Conservation (phyloP, 2,113 vertebrate genomes). For the Notarius lentiginosus region DNA sequence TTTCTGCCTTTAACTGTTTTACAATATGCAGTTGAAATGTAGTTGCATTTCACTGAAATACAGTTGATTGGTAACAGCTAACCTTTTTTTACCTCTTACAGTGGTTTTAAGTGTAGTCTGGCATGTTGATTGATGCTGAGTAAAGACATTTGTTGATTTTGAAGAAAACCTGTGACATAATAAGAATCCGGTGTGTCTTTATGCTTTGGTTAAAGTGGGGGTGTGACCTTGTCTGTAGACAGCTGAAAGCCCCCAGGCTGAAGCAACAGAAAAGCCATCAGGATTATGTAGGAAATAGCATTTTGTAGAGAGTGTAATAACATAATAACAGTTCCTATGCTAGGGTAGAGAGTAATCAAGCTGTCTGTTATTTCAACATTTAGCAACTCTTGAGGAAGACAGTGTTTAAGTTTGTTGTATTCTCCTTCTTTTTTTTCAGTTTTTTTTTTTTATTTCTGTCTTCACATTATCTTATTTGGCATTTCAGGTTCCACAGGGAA, state of each 20-base stretch:
- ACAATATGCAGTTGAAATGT: neutral
- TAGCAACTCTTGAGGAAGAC: neutral
- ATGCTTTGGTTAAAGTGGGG: slow-evolving; percentile 1
- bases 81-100: neutral
- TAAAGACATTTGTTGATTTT: neutral
- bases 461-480: neutral
- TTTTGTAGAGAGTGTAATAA: neutral
- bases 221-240: neutral
- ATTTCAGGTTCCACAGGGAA: neutral
- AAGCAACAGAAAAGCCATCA: neutral
- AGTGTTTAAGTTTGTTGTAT: neutral
- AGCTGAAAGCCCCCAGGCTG: neutral
- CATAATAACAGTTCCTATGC: neutral
- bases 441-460: neutral
- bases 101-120: neutral
- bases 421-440: neutral
- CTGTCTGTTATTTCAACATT: slow-evolving; percentile 10
- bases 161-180: neutral
- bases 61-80: neutral
- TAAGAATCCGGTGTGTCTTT: neutral
- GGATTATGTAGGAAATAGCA: neutral
- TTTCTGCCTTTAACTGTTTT: neutral
- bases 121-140: neutral
- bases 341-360: neutral
- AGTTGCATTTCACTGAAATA: neutral